Evolutionary conservation across 2,888 invertebrate species (phyloP).

Genomic region (Dryocosmus kuriphilus): DNA sequence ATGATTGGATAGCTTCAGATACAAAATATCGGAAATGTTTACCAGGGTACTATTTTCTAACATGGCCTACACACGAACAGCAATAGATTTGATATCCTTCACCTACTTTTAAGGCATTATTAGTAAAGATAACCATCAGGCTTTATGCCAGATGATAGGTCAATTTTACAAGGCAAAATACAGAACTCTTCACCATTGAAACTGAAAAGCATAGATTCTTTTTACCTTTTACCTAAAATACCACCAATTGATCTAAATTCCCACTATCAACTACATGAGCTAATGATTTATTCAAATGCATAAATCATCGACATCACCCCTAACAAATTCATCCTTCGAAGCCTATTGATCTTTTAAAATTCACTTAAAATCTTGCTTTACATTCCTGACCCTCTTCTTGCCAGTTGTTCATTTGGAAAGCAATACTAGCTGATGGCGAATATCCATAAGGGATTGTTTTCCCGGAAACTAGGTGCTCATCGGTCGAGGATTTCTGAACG

Average conservation of each 20-base stretch:
- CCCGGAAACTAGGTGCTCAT: background rate
- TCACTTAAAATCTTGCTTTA: background rate
- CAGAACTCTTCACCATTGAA: background rate
- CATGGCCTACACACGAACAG: background rate
- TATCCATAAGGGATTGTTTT: background rate
- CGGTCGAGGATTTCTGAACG: background rate
- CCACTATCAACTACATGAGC: background rate
- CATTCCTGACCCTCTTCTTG: background rate
- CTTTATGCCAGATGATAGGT: background rate
- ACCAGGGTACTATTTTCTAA: background rate
- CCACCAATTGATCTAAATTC: background rate
- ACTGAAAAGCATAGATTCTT: background rate
- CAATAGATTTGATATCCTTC: background rate
- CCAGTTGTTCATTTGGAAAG: background rate
- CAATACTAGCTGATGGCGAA: background rate
- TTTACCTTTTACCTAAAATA: background rate
- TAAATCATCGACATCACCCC: background rate
- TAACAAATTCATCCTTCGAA: background rate
- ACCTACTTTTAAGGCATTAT: constrained; percentile 20
- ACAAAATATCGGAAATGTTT: no score
- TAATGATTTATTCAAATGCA: background rate
- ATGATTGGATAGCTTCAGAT: no score
- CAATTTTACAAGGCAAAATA: background rate
- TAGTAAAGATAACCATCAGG: constrained; percentile 31
- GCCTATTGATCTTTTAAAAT: background rate